A percentile compares a stretch with the other conserved stretches of the same genome.
These are phyloP conservation scores for Bombus vancouverensis DNA, from an alignment of 1,140 invertebrate genomes.

Conservation along the genomic window DNA sequence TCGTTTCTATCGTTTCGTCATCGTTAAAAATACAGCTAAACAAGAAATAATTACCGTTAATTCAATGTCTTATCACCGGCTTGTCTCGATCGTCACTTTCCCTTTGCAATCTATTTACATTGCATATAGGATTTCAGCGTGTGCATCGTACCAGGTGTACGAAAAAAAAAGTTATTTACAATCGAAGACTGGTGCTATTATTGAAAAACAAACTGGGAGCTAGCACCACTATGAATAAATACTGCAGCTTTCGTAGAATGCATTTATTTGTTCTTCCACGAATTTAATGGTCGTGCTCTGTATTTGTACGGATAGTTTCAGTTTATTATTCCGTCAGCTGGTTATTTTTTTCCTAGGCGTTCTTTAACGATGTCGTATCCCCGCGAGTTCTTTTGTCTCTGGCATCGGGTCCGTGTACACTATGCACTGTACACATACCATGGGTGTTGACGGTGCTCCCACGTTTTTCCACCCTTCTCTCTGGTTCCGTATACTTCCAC, in stretches of 20 bases:
- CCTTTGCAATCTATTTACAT: background rate
- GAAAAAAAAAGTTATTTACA: slow-evolving; percentile 7
- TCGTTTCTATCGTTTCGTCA: background rate
- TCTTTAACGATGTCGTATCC: slow-evolving; percentile 1
- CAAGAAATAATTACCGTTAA: background rate
- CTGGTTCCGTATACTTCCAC: background rate
- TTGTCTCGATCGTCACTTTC: background rate
- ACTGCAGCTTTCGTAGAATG: background rate
- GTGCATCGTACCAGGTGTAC: no score
- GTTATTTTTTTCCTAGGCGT: background rate
- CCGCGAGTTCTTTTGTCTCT: slow-evolving; percentile 46
- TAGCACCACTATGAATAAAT: slow-evolving; percentile 4
- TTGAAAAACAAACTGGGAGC: background rate
- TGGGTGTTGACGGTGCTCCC: slow-evolving; percentile 8
- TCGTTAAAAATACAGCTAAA: background rate
- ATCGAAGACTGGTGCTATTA: background rate
- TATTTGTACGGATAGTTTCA: no score
- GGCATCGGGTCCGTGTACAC: background rate
- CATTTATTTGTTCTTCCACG: slow-evolving; percentile 14
- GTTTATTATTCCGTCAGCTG: slow-evolving; percentile 7
- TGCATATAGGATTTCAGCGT: no score
- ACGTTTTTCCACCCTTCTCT: slow-evolving; percentile 25
- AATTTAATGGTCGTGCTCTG: background rate
- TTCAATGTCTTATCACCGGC: background rate
- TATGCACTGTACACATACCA: background rate